Base-by-base conservation (phyloP, 2,888 invertebrate genomes). In the Junonia oenone region DNA sequence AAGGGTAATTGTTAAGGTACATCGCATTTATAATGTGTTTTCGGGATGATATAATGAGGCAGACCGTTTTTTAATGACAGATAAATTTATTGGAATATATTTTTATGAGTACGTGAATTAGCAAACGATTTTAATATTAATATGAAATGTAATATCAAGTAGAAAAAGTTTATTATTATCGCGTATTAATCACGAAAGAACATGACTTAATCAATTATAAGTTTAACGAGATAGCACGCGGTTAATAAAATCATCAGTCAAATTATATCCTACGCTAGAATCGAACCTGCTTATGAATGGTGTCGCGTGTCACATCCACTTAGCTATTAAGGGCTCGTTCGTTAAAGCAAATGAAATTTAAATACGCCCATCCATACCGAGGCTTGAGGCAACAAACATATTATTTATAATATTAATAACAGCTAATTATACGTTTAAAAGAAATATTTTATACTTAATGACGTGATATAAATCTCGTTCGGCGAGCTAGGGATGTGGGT, bases 391-490 rank as follows among this genome's bases (percentile, higher is more conserved):
- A 55, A 68, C 69, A 61, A 69, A 68, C 68, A 71, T 78, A 83
- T 84, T 86, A 86, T 86, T 88, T 85, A 86, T 82, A 86, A 87
- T 89, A 88, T 89, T 88, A 89, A 89, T 90, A 88, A 85, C 87
- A 83, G 73, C 87, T 90, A 89, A 90, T 89, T 85, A 89, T 88
- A 88, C 78, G 83, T 78, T 87, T 86, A 82, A 86, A 85, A 83
- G 85, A 88, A 85, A 90, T 90, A 89, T 89, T 86, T 89, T 87
- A 88, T 87, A 82, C 81, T 80, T 88, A 90, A 89, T 90, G 89
- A 89, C 83, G 78, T 71, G 85, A 87, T 88, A 90, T 90, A 87
- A 90, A 90, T 90, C 89, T 86, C 74, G 73, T 75, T 74, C 73
- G 69, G 66, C 61, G 59, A 43, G 29, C 33, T 83, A 85, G 84